phyloP scores from a whole-genome alignment of 2,113 vertebrate species.

The Octodon degus region DNA sequence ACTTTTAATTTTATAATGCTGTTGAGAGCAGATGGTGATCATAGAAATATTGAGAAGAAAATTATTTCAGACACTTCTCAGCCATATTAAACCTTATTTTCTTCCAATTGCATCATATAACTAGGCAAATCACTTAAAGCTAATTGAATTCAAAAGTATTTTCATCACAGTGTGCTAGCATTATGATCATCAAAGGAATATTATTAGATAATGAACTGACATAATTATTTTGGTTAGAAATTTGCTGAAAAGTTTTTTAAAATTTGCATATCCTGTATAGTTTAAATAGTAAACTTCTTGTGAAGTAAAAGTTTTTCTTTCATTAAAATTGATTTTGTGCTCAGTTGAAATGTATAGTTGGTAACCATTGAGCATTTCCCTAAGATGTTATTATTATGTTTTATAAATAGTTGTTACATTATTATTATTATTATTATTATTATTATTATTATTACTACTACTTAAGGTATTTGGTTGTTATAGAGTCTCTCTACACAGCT shows the following conservation, averaged over 20 bases:
- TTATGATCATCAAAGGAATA: conserved; percentile 9
- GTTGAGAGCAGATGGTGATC: conserved; percentile 40
- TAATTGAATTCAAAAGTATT: conserved; percentile 68
- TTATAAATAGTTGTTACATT: conserved; percentile 32
- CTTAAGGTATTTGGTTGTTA: too few species aligned
- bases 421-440: background rate
- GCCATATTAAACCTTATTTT: conserved; percentile 27
- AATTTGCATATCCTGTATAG: background rate
- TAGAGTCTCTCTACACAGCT: too few species aligned
- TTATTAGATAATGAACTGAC: background rate
- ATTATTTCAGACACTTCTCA: conserved; percentile 49
- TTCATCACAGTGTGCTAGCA: background rate
- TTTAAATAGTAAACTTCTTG: background rate
- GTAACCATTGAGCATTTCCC: background rate
- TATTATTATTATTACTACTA: too few species aligned
- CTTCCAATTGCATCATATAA: background rate
- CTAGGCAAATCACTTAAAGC: conserved; percentile 39
- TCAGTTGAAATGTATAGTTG: background rate
- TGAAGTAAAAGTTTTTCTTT: conserved; percentile 24
- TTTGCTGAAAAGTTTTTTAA: background rate
- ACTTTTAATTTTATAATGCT: conserved; percentile 47
- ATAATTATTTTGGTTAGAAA: conserved; percentile 49
- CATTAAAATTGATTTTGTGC: conserved; percentile 37
- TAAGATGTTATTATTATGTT: background rate
- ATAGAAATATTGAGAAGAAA: conserved; percentile 28